Conservation (phyloP, 2,113 vertebrate species). For the Catharus minimus region DNA sequence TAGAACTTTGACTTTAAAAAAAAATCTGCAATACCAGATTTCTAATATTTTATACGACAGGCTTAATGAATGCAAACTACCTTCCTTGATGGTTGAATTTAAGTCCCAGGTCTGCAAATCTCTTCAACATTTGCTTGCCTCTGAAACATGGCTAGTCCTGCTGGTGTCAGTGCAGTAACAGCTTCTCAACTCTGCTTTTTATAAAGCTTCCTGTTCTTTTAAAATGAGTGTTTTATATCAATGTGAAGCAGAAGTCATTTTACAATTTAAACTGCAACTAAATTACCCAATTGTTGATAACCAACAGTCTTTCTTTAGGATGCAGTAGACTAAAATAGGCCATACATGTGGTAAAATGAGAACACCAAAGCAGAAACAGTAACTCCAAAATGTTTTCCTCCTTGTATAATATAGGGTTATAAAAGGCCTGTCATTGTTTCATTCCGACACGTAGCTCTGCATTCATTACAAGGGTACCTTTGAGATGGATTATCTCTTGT, state of each 20-base stretch:
- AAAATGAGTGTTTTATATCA: not conserved
- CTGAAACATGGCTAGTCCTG: not conserved
- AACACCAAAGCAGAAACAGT: not conserved
- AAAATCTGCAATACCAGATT: not conserved
- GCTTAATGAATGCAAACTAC: not conserved
- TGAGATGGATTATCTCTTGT: not conserved
- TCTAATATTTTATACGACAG: not conserved
- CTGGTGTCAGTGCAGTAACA: not conserved
- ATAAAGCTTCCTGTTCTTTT: not conserved
- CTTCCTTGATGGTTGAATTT: not conserved
- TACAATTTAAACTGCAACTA: not conserved
- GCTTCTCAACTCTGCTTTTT: not conserved
- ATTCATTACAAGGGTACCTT: not conserved
- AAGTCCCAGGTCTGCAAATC: not conserved
- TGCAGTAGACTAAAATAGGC: not conserved
- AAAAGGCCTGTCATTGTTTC: not conserved
- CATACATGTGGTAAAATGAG: not conserved
- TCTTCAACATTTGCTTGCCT: not conserved
- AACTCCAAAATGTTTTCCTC: not conserved
- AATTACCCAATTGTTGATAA: not conserved
- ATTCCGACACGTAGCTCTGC: not conserved
- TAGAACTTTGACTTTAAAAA: not conserved
- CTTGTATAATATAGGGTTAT: not conserved
- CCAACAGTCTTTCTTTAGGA: not conserved
- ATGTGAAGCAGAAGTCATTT: not conserved